Conservation (phyloP, 2,888 invertebrate genomes). For the Caenorhabditis sp. region DNA sequence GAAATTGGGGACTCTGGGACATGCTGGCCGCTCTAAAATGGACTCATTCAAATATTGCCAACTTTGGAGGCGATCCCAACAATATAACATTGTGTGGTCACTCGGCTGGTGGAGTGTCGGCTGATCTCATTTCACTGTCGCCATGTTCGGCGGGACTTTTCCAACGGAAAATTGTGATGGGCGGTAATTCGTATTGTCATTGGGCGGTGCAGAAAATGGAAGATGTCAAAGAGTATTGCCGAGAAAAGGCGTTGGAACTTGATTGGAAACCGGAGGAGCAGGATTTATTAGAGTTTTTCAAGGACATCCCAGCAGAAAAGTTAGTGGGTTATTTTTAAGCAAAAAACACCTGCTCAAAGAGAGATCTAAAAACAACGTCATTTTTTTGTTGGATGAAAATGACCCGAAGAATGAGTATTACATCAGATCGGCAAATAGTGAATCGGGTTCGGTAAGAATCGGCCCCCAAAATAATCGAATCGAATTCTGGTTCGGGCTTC, state of each 20-base stretch:
- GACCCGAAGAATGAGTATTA: too few species aligned
- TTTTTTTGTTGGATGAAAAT: too few species aligned
- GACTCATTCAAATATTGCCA: conserved; percentile 56
- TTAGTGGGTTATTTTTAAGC: conserved; percentile 19
- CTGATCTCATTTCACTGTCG: conserved; percentile 62
- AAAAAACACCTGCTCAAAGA: too few species aligned
- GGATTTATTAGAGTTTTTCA: conserved; percentile 57
- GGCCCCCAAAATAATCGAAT: too few species aligned
- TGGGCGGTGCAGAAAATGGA: conserved; percentile 55
- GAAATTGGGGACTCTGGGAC: conserved; percentile 48
- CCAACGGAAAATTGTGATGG: conserved; percentile 62
- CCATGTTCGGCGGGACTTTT: conserved; percentile 62
- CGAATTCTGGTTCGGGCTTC: too few species aligned
- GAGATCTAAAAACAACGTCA: too few species aligned
- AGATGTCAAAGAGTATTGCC: conserved; percentile 57
- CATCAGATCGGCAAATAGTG: too few species aligned
- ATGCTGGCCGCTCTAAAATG: conserved; percentile 57
- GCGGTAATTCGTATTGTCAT: conserved; percentile 59
- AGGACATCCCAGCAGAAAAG: conserved; percentile 55
- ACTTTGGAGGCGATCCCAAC: conserved; percentile 62
- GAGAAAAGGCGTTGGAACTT: conserved; percentile 55
- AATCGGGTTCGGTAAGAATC: too few species aligned
- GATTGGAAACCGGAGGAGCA: conserved; percentile 57
- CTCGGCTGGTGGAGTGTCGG: conserved; percentile 61
- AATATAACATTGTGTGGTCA: conserved; percentile 64